Evolutionary conservation across 1,140 invertebrate species (phyloP).

Genomic region (Listronotus bonariensis): DNA sequence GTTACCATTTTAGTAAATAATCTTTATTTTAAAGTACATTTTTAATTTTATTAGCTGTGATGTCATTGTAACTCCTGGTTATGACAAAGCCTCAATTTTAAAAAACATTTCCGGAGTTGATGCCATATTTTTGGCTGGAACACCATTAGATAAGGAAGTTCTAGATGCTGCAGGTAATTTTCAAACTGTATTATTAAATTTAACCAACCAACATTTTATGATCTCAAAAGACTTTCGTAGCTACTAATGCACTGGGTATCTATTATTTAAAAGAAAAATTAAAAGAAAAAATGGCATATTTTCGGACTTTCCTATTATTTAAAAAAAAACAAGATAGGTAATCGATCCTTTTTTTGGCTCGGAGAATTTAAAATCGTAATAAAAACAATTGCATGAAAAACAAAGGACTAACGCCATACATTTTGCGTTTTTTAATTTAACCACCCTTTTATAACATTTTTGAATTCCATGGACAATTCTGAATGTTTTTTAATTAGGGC

Average conservation of each 20-base stretch:
- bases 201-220: not conserved
- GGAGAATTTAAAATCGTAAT: too few relatives aligned
- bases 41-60: constrained; percentile 52
- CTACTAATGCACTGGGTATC: not conserved
- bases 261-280: not conserved
- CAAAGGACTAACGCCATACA: too few relatives aligned
- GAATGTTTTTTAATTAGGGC: too few relatives aligned
- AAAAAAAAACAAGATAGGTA: too few relatives aligned
- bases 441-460: too few relatives aligned
- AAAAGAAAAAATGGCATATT: too few relatives aligned
- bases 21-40: constrained; percentile 19
- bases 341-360: too few relatives aligned
- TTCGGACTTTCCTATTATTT: too few relatives aligned
- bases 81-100: constrained; percentile 38
- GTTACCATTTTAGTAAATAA: not conserved
- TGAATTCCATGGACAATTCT: too few relatives aligned
- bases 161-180: constrained; percentile 49
- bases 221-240: not conserved
- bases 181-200: too few relatives aligned
- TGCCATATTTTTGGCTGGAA: constrained; percentile 48
- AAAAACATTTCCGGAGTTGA: constrained; percentile 44
- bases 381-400: too few relatives aligned
- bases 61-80: constrained; percentile 39
- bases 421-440: too few relatives aligned
- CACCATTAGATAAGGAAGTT: constrained; percentile 47